These are phyloP conservation scores for Halictus rubicundus DNA, from an alignment of 1,140 invertebrate genomes.

Conservation along the genomic window DNA sequence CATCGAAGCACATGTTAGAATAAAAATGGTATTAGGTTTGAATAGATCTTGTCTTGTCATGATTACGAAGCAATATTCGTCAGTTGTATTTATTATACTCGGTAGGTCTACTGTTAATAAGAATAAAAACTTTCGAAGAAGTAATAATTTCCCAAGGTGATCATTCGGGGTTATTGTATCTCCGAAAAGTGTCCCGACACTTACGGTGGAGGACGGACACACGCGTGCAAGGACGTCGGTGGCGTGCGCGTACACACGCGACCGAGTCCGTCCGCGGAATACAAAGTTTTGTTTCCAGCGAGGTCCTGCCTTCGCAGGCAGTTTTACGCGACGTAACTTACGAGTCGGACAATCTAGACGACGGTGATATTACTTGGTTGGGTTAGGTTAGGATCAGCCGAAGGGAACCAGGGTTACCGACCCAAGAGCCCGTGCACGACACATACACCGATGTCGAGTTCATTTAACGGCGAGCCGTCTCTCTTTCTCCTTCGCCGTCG, in stretches of 20 bases:
- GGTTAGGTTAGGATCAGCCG: constrained; percentile 63
- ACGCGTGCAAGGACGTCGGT: too few species aligned
- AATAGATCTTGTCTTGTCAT: too few species aligned
- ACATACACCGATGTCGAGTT: constrained; percentile 43
- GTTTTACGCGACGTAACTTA: constrained; percentile 69
- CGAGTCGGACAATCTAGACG: constrained; percentile 62
- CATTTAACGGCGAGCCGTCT: constrained; percentile 29
- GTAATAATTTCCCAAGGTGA: too few species aligned
- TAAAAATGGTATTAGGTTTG: too few species aligned
- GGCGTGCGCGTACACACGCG: background rate
- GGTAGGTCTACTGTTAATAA: too few species aligned
- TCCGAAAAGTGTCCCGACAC: too few species aligned
- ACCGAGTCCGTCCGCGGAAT: constrained; percentile 2
- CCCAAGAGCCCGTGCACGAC: constrained; percentile 53
- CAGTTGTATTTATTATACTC: too few species aligned
- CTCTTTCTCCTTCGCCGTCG: background rate
- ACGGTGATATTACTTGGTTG: constrained; percentile 67
- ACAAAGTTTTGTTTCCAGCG: constrained; percentile 58
- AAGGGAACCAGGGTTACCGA: constrained; percentile 65
- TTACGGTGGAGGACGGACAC: too few species aligned
- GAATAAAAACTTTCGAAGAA: too few species aligned
- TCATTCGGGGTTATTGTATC: too few species aligned
- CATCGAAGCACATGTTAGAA: too few species aligned
- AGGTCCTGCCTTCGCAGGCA: constrained; percentile 56
- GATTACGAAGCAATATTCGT: too few species aligned